Conservation (phyloP, 2,888 invertebrate species). For the Diadromus collaris region DNA sequence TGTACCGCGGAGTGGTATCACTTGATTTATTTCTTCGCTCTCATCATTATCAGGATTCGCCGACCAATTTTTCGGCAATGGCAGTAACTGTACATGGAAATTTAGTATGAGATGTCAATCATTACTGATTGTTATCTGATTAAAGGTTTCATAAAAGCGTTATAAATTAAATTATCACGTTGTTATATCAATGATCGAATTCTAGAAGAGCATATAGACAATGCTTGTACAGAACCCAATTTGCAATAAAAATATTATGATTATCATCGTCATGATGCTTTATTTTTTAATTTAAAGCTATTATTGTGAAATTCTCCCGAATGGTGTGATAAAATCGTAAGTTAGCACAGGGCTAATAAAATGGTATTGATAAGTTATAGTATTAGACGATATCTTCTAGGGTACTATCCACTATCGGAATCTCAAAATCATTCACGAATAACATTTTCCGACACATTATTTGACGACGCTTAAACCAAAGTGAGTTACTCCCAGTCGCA, state of each 20-base stretch:
- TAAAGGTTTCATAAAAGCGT: not conserved
- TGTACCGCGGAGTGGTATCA: conserved; percentile 86
- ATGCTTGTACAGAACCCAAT: not conserved
- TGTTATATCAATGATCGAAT: too few relatives aligned
- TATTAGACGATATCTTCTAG: not conserved
- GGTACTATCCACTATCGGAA: not conserved
- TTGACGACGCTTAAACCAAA: not conserved
- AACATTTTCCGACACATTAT: not conserved
- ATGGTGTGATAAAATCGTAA: not conserved
- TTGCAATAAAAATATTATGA: not conserved
- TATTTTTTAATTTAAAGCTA: not conserved
- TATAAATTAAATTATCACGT: too few relatives aligned
- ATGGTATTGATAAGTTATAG: not conserved
- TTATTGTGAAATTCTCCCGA: not conserved
- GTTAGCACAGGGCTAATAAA: not conserved
- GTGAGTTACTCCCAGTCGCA: not conserved
- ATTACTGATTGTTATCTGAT: not conserved
- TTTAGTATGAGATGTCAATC: not conserved
- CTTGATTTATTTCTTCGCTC: conserved; percentile 78
- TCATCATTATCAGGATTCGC: conserved; percentile 85
- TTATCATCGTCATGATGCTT: not conserved
- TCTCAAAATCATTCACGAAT: not conserved
- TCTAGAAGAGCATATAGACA: too few relatives aligned
- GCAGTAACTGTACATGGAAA: conserved; percentile 81
- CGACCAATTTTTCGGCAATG: conserved; percentile 87